These are phyloP conservation scores for Chionodraco myersi DNA, from an alignment of 2,113 vertebrate genomes.

Conservation along the genomic window DNA sequence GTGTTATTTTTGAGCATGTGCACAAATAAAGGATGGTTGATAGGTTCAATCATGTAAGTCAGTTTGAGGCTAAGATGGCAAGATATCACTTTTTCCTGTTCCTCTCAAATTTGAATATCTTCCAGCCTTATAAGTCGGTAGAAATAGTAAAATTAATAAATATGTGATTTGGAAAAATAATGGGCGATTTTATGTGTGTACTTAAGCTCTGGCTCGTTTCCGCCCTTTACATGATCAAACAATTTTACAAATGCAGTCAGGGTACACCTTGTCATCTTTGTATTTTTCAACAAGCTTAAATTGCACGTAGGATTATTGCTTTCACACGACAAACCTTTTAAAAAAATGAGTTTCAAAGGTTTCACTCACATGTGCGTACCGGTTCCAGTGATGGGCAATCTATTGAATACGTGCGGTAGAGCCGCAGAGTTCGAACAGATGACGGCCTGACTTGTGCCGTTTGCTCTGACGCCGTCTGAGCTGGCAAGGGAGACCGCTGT, in stretches of 20 bases:
- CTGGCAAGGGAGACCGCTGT: conserved; percentile 20
- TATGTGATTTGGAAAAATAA: background rate
- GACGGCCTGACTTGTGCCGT: conserved; percentile 31
- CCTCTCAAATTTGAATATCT: background rate
- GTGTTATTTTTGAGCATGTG: too few species aligned
- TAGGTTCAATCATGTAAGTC: too few species aligned
- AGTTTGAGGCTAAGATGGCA: background rate
- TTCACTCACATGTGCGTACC: background rate
- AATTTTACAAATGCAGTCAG: background rate
- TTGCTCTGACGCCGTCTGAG: conserved; percentile 35
- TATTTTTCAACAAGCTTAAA: background rate
- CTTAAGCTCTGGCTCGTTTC: background rate
- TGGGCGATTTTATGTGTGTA: background rate
- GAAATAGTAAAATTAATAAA: background rate
- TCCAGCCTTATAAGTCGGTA: background rate
- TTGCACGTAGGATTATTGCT: background rate
- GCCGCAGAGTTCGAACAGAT: conserved; percentile 7
- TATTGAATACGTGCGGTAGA: background rate
- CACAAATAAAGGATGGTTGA: background rate
- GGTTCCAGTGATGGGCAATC: background rate
- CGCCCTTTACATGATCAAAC: background rate
- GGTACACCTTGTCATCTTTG: background rate
- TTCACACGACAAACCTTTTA: background rate
- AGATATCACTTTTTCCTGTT: background rate
- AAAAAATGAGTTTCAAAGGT: background rate